Evolutionary conservation across 2,797 vertebrate species (phyloP).

Genomic region (Halcyon badia): DNA sequence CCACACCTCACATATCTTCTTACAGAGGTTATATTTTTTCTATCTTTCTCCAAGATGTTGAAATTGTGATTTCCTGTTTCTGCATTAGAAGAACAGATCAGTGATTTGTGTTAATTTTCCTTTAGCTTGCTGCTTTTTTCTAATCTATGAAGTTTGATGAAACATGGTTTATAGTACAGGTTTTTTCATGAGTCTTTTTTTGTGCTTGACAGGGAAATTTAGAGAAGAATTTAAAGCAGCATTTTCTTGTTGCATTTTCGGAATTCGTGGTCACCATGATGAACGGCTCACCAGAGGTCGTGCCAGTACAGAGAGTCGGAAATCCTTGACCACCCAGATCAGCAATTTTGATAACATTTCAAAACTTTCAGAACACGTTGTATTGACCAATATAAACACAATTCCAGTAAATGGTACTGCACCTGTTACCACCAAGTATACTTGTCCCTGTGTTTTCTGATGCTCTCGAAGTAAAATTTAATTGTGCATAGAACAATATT

Average conservation of each 20-base stretch:
- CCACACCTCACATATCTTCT: not conserved
- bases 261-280: conserved; percentile 73
- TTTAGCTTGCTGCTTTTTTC: not conserved
- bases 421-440: conserved; percentile 15
- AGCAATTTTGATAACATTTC: conserved; percentile 91
- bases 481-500: not conserved
- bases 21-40: not conserved
- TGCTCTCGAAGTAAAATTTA: conserved; percentile 41
- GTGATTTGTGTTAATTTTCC: not conserved
- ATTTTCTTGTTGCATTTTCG: conserved; percentile 89
- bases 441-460: conserved; percentile 9
- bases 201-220: conserved; percentile 89
- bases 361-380: conserved; percentile 90
- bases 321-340: conserved; percentile 94
- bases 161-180: not conserved
- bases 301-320: conserved; percentile 90
- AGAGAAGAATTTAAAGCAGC: conserved; percentile 97
- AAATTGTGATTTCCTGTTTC: not conserved
- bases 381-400: conserved; percentile 75
- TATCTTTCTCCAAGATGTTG: not conserved
- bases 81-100: not conserved
- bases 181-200: conserved; percentile 37
- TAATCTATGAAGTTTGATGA: not conserved
- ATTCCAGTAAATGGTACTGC: conserved; percentile 72
- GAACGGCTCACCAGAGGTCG: conserved; percentile 79